Evolutionary conservation across 2,113 vertebrate species (phyloP).

Genomic region (Xiphophorus maculatus): DNA sequence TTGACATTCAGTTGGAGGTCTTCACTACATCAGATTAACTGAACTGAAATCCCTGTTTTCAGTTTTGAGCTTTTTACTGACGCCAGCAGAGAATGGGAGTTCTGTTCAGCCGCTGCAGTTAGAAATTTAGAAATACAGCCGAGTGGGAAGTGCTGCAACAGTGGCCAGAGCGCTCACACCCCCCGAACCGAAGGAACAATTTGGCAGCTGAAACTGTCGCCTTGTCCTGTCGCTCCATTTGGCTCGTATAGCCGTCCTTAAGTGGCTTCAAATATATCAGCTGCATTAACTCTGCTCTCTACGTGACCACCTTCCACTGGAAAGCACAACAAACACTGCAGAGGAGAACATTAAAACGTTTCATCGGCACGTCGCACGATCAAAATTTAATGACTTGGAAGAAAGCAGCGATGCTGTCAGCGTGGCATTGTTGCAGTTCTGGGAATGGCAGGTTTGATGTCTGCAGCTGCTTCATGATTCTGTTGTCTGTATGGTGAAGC

Average conservation of each 20-base stretch:
- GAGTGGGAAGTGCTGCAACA: slow-evolving; percentile 10
- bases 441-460: too few relatives aligned
- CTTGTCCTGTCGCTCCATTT: slow-evolving; percentile 39
- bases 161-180: slow-evolving; percentile 3
- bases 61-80: neutral
- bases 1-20: neutral
- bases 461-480: neutral
- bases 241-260: slow-evolving; percentile 24
- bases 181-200: neutral
- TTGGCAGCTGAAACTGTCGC: slow-evolving; percentile 6
- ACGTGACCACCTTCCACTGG: slow-evolving; percentile 15
- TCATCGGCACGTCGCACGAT: slow-evolving; percentile 13
- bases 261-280: slow-evolving; percentile 51
- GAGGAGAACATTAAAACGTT: slow-evolving; percentile 31
- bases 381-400: slow-evolving; percentile 30
- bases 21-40: slow-evolving; percentile 39
- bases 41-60: neutral
- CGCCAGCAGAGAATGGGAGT: neutral
- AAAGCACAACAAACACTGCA: slow-evolving; percentile 12
- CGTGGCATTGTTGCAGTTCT: neutral
- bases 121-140: slow-evolving; percentile 42
- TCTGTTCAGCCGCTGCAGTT: neutral
- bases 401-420: slow-evolving; percentile 5
- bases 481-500: slow-evolving; percentile 14
- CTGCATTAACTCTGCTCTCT: slow-evolving; percentile 24